Percentiles rank a stretch among this genome's conserved stretches.
These are phyloP conservation scores for Antechinus flavipes DNA, from an alignment of 2,113 vertebrate species.

Conservation along the genomic window DNA sequence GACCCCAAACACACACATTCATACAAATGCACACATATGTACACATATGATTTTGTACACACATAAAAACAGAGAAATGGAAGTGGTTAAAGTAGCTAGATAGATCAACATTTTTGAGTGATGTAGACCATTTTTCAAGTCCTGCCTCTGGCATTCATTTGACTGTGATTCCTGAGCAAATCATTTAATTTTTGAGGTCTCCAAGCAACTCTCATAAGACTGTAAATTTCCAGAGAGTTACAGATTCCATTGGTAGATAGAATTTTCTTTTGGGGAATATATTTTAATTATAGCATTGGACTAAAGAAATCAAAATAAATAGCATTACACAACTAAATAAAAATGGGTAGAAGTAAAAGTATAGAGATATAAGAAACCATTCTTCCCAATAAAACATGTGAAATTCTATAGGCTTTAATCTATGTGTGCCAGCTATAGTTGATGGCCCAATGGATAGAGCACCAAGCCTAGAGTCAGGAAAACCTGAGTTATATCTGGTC, in stretches of 20 bases:
- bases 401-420: neutral
- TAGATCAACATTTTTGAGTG: neutral
- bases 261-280: neutral
- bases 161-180: neutral
- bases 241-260: neutral
- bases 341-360: neutral
- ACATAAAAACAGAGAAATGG: neutral
- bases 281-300: neutral
- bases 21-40: no score
- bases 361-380: neutral
- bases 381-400: neutral
- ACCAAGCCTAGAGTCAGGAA: neutral
- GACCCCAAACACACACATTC: neutral
- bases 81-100: neutral
- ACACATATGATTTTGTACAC: fast-evolving
- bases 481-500: neutral
- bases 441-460: neutral
- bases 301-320: neutral
- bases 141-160: neutral
- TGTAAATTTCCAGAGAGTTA: neutral
- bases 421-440: neutral
- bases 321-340: neutral
- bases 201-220: neutral
- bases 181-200: neutral
- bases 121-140: neutral